Evolutionary conservation across 2,797 vertebrate genomes (phyloP).

Genomic region (Poeciliopsis paucimaculata): DNA sequence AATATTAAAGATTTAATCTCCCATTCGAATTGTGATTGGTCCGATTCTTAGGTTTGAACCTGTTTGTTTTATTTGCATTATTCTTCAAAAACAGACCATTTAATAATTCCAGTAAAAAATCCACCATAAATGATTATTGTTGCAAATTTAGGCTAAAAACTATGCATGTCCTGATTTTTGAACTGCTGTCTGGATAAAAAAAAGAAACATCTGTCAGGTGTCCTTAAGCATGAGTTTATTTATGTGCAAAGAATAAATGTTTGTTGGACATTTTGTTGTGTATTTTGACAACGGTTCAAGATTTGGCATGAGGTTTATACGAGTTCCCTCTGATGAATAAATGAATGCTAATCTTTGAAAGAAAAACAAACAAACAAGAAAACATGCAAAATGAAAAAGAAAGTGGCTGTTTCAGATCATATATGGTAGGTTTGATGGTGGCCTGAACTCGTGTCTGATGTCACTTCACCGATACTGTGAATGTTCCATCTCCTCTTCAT

Average conservation of each 20-base stretch:
- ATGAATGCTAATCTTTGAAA: background rate
- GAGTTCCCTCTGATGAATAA: background rate
- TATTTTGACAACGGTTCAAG: background rate
- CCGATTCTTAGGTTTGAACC: background rate
- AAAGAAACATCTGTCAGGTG: background rate
- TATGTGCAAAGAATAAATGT: background rate
- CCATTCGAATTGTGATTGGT: background rate
- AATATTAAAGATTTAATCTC: background rate
- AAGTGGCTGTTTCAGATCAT: background rate
- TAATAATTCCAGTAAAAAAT: background rate
- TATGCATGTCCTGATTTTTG: background rate
- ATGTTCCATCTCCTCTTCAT: too few relatives aligned
- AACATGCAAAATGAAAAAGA: background rate
- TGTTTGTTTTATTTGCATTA: background rate
- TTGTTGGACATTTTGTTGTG: background rate
- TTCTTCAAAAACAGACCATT: background rate
- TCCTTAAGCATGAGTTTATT: background rate
- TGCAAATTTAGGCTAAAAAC: background rate
- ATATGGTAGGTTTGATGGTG: background rate
- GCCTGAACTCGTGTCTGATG: background rate
- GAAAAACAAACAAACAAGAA: background rate
- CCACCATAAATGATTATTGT: background rate
- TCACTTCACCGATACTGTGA: background rate
- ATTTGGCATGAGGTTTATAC: background rate
- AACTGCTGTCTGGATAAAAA: background rate